phyloP scores from a whole-genome alignment of 2,113 vertebrate species.

The Camelus bactrianus region DNA sequence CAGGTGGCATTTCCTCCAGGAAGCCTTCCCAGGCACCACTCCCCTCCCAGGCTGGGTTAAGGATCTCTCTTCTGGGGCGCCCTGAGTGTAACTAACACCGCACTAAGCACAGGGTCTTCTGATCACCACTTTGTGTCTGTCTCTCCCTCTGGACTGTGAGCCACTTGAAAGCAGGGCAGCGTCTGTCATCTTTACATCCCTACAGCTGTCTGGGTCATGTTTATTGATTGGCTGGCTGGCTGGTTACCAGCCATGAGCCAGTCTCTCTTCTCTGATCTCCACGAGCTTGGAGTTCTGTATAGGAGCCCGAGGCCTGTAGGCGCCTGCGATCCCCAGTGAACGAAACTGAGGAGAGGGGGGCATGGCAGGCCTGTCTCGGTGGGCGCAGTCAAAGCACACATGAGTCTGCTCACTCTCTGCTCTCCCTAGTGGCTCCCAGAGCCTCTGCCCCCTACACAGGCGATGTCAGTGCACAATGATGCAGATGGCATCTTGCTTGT shows the following conservation, averaged over 20 bases:
- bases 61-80: background rate
- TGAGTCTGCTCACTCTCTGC: background rate
- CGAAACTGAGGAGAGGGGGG: background rate
- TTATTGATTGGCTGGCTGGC: background rate
- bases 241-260: background rate
- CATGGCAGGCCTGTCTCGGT: background rate
- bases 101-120: background rate
- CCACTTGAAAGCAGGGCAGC: background rate
- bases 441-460: conserved; percentile 41
- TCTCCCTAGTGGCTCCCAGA: background rate
- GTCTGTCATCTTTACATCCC: background rate
- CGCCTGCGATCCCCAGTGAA: background rate
- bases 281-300: background rate
- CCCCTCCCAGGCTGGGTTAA: background rate
- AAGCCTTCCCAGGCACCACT: background rate
- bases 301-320: background rate
- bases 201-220: background rate
- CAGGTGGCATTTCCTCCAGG: background rate
- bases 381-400: background rate
- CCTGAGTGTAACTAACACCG: background rate
- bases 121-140: background rate
- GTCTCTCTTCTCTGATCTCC: background rate
- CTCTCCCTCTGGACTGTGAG: background rate
- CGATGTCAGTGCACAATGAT: conserved; percentile 45
- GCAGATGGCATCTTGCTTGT: background rate